Percentiles rank a stretch among this genome's conserved stretches.
These are phyloP conservation scores for Brachypteracias leptosomus DNA, from an alignment of 2,113 vertebrate species.

Conservation along the genomic window DNA sequence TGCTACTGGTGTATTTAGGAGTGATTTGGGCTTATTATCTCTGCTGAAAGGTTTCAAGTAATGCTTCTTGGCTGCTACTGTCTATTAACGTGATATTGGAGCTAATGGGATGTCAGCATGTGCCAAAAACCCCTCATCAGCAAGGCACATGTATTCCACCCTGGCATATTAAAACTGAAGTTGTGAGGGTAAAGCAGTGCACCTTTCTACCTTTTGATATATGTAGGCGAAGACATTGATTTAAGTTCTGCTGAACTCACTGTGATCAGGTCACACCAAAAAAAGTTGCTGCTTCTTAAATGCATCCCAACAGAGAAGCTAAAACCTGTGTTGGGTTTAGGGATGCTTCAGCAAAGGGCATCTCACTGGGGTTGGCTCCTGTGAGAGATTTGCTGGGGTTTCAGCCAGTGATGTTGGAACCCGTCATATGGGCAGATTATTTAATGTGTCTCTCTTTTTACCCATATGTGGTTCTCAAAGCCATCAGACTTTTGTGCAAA, in stretches of 20 bases:
- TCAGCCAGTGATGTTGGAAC: neutral
- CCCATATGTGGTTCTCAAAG: neutral
- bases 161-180: neutral
- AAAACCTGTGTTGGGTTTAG: neutral
- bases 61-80: conserved; percentile 28
- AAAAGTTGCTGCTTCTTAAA: neutral
- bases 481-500: neutral
- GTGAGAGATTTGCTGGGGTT: neutral
- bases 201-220: neutral
- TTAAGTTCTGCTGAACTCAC: neutral
- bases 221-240: neutral
- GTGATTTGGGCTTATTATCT: conserved; percentile 1
- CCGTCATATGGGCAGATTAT: neutral
- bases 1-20: neutral
- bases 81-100: neutral
- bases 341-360: neutral
- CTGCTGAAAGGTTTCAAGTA: conserved; percentile 29
- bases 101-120: conserved; percentile 44
- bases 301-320: neutral
- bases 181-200: neutral
- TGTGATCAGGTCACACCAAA: neutral
- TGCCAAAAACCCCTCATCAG: conserved; percentile 34
- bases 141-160: neutral
- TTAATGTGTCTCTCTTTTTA: too few species aligned
- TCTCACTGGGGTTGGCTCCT: neutral